These are phyloP conservation scores for Plecotus auritus DNA, from an alignment of 2,113 vertebrate species.

Conservation along the genomic window DNA sequence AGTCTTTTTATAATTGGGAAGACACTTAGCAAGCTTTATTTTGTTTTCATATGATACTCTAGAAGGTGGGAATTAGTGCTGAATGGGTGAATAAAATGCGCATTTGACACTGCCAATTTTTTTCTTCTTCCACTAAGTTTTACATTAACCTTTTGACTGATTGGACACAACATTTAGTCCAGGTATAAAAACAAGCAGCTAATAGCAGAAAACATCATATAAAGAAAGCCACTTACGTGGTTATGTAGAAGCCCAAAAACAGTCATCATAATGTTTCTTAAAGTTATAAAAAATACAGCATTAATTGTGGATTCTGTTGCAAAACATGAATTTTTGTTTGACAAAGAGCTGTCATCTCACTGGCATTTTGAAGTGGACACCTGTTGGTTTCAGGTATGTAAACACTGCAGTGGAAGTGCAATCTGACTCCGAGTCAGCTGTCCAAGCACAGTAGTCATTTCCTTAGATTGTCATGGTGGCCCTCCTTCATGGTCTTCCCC, in stretches of 20 bases:
- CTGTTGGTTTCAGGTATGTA: constrained; percentile 41
- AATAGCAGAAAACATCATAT: background rate
- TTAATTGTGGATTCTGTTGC: background rate
- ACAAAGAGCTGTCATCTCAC: background rate
- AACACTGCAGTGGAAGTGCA: background rate
- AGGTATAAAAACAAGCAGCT: constrained; percentile 20
- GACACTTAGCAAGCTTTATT: background rate
- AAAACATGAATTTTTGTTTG: background rate
- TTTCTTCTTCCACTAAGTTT: constrained; percentile 18
- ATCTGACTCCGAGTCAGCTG: background rate
- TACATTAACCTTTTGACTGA: background rate
- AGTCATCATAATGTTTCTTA: background rate
- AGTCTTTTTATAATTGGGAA: background rate
- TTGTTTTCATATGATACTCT: background rate
- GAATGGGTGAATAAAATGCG: background rate
- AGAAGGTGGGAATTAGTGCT: background rate
- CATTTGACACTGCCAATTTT: background rate
- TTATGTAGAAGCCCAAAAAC: background rate
- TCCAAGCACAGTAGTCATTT: background rate
- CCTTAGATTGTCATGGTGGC: background rate
- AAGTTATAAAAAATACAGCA: background rate
- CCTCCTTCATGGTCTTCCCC: background rate
- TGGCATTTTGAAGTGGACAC: constrained; percentile 1
- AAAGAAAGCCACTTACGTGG: background rate
- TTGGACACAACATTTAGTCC: background rate